Percentiles rank a stretch among this genome's conserved stretches.
Evolutionary conservation across 2,888 invertebrate species (phyloP).

Genomic region (Pyralis farinalis): DNA sequence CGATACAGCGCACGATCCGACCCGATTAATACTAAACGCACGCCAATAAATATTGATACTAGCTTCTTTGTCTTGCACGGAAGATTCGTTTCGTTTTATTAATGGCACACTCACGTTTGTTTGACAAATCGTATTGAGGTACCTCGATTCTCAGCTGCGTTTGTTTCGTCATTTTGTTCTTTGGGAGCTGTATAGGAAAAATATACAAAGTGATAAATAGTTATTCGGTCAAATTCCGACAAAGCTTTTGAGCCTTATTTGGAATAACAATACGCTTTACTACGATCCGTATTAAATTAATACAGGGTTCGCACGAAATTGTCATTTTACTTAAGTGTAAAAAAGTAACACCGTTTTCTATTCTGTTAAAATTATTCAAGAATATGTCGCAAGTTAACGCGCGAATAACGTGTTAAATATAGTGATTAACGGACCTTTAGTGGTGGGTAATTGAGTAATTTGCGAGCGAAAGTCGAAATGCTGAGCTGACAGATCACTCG

Average conservation of each 20-base stretch:
- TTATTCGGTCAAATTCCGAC: not conserved
- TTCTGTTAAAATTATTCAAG: not conserved
- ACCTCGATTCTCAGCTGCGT: slow-evolving; percentile 6
- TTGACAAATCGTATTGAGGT: slow-evolving; percentile 59
- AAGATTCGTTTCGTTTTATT: slow-evolving; percentile 71
- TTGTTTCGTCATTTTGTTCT: slow-evolving; percentile 5
- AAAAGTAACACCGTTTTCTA: not conserved
- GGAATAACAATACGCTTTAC: not conserved
- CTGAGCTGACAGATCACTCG: slow-evolving; percentile 31
- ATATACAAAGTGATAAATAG: slow-evolving; percentile 1
- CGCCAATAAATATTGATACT: slow-evolving; percentile 77
- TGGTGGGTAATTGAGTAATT: slow-evolving; percentile 13
- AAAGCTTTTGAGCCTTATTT: not conserved
- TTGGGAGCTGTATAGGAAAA: not conserved
- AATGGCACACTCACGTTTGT: slow-evolving; percentile 68
- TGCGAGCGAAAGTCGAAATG: slow-evolving; percentile 9
- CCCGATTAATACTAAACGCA: slow-evolving; percentile 79
- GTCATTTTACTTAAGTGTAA: not conserved
- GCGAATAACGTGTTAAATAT: slow-evolving; percentile 1
- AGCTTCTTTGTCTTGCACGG: slow-evolving; percentile 74
- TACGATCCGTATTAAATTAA: not conserved
- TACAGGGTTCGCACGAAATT: not conserved
- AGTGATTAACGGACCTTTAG: slow-evolving; percentile 1
- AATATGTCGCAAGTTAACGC: not conserved
- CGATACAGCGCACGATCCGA: slow-evolving; percentile 64